Base-by-base conservation (phyloP, 53 echinoderm and acorn worm species). In the Stichopus horrens region DNA sequence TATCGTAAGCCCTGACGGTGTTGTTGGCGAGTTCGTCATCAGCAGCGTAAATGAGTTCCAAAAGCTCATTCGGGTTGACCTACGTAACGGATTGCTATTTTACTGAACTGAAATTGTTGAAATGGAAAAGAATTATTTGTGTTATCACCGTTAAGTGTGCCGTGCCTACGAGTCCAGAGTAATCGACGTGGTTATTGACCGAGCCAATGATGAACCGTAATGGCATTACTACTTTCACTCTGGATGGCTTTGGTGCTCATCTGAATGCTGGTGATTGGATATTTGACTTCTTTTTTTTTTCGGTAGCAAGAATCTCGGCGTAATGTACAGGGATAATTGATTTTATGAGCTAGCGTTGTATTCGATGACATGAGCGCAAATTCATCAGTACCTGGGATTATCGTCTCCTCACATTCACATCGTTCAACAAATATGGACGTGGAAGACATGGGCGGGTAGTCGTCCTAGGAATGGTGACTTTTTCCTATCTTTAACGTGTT, bases 281-380 rank as follows among this genome's bases (percentile, higher is more conserved):
- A 94, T 86, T 94, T 94, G 0, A 91, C 92, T n/a, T 5, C 90
- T 90, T n/a, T 78, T n/a, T n/a, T n/a, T n/a, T n/a, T n/a, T 83
- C 53, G n/a, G n/a, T n/a, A n/a, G n/a, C n/a, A n/a, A n/a, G n/a
- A n/a, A n/a, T n/a, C n/a, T n/a, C n/a, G n/a, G n/a, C n/a, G n/a
- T n/a, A n/a, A n/a, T n/a, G n/a, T n/a, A n/a, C n/a, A n/a, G n/a
- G n/a, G n/a, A n/a, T 65, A 74, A 74, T 80, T 5, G 89, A 74
- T 0, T 74, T 53, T 0, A 78, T 78, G 13, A n/a, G n/a, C n/a
- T n/a, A n/a, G n/a, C n/a, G n/a, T n/a, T n/a, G n/a, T n/a, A n/a
- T n/a, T n/a, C n/a, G 16, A 52, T 0, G 79, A 23, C 79, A 88
- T 88, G 0, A 88, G 16, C 11, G 75, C 9, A 57, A 88, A 88